Evolutionary conservation across 1,140 invertebrate genomes (phyloP), one percentile per base, ranked within the genome.

Genomic region (Cataglyphis hispanica): DNA sequence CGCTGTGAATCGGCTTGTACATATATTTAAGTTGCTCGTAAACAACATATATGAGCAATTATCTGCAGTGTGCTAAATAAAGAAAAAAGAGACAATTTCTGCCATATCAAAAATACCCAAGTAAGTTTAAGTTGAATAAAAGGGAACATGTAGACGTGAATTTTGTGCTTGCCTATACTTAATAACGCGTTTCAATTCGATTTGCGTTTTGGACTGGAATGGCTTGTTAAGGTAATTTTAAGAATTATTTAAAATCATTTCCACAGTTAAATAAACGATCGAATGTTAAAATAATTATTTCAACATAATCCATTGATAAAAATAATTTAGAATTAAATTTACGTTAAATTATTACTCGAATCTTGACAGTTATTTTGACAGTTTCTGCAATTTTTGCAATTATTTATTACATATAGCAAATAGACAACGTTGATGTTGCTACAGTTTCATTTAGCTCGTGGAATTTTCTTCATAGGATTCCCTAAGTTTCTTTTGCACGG

Each of bases 1-100:
- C 53, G 19, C 27, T 37, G 19, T 72, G 67, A 61, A 83, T 72
- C 37, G 53, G 25, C 25, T 37, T 74, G 4, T 34, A 72, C 5
- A 46, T 43, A 60, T 83, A 72, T 60, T 56, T 34, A 72, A 72
- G 60, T 19, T 37, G 37, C 25, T 61, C 37, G 53, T 72, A 74
- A 80, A 83, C 53, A 37, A 74, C 72, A 56, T 58, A 66, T 11
- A 50, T 8, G 56, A 34, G 25, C 46, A 87, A 86, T 60, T 64
- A 80, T 58, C 34, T 58, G 40, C 31, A 81, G 66, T 22, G 19
- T 34, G n/a, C 43, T 8, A 22, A 43, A 22, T 34, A n/a, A 2
- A 27, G 16, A 77, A 75, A 80, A 87, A 88, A 56, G 43, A 11
- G 27, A 31, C 40, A 69, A 88, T 19, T 25, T 60, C 25, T 25